phyloP scores from a whole-genome alignment of 2,113 vertebrate species.

The Sclerurus mexicanus region DNA sequence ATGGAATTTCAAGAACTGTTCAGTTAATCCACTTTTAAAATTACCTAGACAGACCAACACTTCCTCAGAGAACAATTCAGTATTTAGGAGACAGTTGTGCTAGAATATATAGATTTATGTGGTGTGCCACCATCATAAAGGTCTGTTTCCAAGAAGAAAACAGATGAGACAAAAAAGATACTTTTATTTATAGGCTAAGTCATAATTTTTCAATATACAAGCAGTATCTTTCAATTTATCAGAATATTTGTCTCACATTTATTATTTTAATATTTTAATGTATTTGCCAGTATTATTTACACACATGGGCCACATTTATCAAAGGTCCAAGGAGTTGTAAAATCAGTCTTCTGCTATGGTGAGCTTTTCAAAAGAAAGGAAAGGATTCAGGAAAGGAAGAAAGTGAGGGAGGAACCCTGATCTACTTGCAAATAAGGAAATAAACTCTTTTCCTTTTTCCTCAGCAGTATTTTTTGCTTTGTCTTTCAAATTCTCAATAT shows the following conservation, averaged over 20 bases:
- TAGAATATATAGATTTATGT: conserved; percentile 40
- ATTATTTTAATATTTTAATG: conserved; percentile 40
- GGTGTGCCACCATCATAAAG: background rate
- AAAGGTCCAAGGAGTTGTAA: background rate
- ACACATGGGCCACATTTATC: background rate
- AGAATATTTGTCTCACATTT: background rate
- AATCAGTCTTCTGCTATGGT: accelerated
- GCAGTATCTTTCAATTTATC: conserved; percentile 17
- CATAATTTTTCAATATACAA: background rate
- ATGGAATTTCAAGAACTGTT: background rate
- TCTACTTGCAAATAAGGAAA: background rate
- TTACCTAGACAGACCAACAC: background rate
- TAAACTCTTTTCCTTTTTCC: background rate
- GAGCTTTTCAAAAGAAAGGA: background rate
- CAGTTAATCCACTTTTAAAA: conserved; percentile 5
- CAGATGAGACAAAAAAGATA: background rate
- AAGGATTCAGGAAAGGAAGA: too few species aligned
- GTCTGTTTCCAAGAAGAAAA: conserved; percentile 41
- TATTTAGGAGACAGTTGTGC: background rate
- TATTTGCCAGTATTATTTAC: background rate
- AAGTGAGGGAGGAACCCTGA: background rate
- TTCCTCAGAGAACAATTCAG: conserved; percentile 35
- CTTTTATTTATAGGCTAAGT: conserved; percentile 25
- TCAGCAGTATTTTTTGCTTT: background rate
- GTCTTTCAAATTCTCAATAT: background rate